Evolutionary conservation across 2,113 vertebrate genomes (phyloP).

Genomic region (Sitta europaea): DNA sequence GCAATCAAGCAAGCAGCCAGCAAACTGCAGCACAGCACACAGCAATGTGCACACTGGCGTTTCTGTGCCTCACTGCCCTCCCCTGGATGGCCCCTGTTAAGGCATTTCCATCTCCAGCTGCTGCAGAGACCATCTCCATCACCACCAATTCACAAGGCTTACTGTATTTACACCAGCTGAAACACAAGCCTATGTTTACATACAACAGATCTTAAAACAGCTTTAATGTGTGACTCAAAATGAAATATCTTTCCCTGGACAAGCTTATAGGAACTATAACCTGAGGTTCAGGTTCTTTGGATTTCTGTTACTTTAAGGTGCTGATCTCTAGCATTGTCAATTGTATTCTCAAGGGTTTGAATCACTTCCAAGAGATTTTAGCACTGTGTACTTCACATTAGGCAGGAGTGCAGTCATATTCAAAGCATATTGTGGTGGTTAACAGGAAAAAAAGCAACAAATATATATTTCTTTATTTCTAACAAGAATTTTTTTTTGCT

Average conservation of each 20-base stretch:
- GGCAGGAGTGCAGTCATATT: neutral
- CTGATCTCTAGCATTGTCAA: neutral
- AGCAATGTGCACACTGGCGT: neutral
- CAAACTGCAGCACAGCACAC: conserved; percentile 11
- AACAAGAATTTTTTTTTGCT: neutral
- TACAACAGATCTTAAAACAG: neutral
- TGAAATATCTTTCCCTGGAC: neutral
- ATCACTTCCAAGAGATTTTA: neutral
- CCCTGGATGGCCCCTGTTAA: neutral
- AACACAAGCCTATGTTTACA: neutral
- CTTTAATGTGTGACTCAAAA: neutral
- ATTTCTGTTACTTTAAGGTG: neutral
- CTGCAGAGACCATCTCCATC: neutral
- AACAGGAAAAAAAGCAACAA: neutral
- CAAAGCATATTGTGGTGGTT: neutral
- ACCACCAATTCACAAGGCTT: neutral
- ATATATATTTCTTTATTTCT: neutral
- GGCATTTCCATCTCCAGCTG: neutral
- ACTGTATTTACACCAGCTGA: neutral
- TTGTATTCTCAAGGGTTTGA: neutral
- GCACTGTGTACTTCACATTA: neutral
- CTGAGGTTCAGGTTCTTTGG: neutral
- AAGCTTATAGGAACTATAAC: neutral
- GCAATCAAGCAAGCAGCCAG: conserved; percentile 16
- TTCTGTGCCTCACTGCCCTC: neutral